Evolutionary conservation across 2,888 invertebrate species (phyloP).

Genomic region (Drosophila pullipes): DNA sequence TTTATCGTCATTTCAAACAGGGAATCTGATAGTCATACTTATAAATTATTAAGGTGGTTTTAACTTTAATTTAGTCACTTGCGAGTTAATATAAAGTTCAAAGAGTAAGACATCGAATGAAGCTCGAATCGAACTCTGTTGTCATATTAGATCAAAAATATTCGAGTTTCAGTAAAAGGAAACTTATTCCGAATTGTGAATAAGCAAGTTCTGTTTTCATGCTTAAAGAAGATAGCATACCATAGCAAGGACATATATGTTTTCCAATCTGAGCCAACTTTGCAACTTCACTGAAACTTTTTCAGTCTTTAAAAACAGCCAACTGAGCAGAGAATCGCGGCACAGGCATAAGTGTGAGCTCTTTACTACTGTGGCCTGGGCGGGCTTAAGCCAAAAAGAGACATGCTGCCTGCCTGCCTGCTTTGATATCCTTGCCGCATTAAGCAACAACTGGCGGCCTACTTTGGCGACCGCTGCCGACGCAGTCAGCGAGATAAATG

Average conservation of each 20-base stretch:
- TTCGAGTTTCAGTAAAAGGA: background rate
- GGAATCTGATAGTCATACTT: background rate
- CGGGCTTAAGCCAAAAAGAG: constrained; percentile 4
- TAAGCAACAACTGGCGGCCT: constrained; percentile 61
- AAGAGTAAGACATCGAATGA: background rate
- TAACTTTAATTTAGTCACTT: background rate
- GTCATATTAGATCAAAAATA: background rate
- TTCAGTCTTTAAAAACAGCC: constrained; percentile 8
- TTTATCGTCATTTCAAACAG: background rate
- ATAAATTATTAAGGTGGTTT: background rate
- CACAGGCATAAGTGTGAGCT: background rate
- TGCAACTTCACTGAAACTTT: background rate
- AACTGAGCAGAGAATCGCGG: constrained; percentile 3
- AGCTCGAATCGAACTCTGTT: background rate
- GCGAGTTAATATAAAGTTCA: too few species aligned
- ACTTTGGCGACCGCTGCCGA: constrained; percentile 41
- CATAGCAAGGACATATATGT: background rate
- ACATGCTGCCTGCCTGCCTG: constrained; percentile 2
- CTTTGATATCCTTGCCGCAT: constrained; percentile 52
- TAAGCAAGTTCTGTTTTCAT: background rate
- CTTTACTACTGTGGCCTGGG: background rate
- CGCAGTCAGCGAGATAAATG: constrained; percentile 71
- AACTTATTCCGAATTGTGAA: background rate
- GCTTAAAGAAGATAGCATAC: background rate
- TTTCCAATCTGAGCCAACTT: background rate